These are phyloP conservation scores for Sparus aurata DNA, from an alignment of 2,797 vertebrate genomes.

Conservation along the genomic window DNA sequence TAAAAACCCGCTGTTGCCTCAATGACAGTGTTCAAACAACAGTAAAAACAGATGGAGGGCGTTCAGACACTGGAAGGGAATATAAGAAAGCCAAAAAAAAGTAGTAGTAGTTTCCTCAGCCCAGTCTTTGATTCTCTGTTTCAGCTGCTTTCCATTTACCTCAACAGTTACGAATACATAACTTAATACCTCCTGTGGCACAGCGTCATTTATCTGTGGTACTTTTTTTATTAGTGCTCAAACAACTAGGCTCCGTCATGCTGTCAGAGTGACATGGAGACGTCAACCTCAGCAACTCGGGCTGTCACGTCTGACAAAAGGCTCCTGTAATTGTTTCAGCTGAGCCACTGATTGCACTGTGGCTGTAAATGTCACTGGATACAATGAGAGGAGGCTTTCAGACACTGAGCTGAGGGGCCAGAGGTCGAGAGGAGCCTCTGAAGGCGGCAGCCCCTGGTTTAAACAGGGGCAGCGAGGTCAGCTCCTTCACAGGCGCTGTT, in stretches of 20 bases:
- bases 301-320: constrained; percentile 21
- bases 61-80: constrained; percentile 3
- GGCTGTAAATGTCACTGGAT: constrained; percentile 64
- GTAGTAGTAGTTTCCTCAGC: constrained; percentile 13
- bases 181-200: constrained; percentile 12
- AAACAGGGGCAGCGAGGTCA: constrained; percentile 52
- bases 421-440: constrained; percentile 47
- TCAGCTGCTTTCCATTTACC: constrained; percentile 26
- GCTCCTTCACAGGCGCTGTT: constrained; percentile 40
- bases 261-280: constrained; percentile 9
- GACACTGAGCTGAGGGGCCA: constrained; percentile 36
- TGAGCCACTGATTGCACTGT: constrained; percentile 26
- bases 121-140: not conserved
- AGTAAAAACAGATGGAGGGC: constrained; percentile 63
- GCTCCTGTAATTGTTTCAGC: constrained; percentile 39
- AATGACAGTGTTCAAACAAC: constrained; percentile 10
- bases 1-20: constrained; percentile 2
- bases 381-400: constrained; percentile 34
- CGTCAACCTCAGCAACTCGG: constrained; percentile 10
- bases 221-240: constrained; percentile 19
- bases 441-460: constrained; percentile 54
- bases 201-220: constrained; percentile 12
- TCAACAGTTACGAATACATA: not conserved
- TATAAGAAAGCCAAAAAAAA: constrained; percentile 8
- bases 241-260: constrained; percentile 35